Percentiles rank a stretch among this genome's conserved stretches.
phyloP scores from a whole-genome alignment of 2,888 invertebrate genomes.

The Trissolcus brochymenae region DNA sequence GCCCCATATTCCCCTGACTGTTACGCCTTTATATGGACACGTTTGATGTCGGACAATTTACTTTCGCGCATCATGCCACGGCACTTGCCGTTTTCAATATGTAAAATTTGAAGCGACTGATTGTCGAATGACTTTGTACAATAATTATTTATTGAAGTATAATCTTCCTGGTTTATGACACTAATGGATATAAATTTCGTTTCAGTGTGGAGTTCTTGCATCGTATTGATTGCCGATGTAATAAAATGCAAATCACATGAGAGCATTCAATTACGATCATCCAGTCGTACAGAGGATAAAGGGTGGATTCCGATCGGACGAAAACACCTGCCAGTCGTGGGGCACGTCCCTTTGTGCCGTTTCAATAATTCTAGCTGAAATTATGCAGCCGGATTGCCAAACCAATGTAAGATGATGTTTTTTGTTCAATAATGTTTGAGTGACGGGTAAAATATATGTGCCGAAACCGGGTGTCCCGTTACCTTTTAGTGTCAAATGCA shows the following conservation, averaged over 20 bases:
- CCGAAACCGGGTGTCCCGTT: conserved; percentile 26
- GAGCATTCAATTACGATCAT: conserved; percentile 46
- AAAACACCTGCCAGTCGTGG: conserved; percentile 53
- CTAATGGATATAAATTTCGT: conserved; percentile 31
- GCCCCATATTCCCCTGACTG: too few relatives aligned
- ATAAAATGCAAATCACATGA: conserved; percentile 57
- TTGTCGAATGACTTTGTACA: conserved; percentile 13
- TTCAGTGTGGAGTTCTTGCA: conserved; percentile 20
- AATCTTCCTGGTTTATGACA: conserved; percentile 22
- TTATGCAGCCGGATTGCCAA: conserved; percentile 26
- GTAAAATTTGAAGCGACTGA: too few relatives aligned
- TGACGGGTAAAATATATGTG: conserved; percentile 12
- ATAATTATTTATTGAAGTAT: conserved; percentile 26
- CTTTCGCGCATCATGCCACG: conserved; percentile 6
- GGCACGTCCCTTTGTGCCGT: conserved; percentile 43
- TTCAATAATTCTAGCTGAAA: conserved; percentile 33
- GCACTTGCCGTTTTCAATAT: conserved; percentile 4
- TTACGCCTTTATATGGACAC: too few relatives aligned
- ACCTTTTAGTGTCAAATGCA: conserved; percentile 36
- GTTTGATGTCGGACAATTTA: conserved; percentile 6
- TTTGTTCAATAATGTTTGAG: conserved; percentile 35
- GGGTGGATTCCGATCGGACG: conserved; percentile 45
- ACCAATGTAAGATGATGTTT: conserved; percentile 32
- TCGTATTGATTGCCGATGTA: conserved; percentile 43
- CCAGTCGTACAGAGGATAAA: conserved; percentile 39